These are phyloP conservation scores for Noctua janthina DNA, from an alignment of 2,888 invertebrate species.

Conservation along the genomic window DNA sequence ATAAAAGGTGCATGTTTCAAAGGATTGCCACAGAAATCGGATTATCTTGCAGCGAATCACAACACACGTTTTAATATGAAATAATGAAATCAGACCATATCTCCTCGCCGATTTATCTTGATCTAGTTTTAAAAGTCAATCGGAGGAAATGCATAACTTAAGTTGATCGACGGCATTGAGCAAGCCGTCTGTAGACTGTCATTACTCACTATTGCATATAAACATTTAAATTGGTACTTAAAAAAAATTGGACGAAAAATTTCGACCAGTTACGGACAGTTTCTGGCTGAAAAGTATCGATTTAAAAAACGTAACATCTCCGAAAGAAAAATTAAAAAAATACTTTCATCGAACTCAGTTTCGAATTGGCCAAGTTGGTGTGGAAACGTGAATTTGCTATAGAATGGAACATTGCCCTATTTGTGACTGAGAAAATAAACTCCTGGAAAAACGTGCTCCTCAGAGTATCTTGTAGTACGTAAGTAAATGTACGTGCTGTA, in stretches of 20 bases:
- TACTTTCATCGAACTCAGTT: not conserved
- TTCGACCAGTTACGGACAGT: not conserved
- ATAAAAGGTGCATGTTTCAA: constrained; percentile 3
- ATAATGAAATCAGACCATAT: constrained; percentile 49
- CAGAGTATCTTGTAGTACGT: not conserved
- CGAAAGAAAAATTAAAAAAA: not conserved
- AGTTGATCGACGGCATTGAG: constrained; percentile 51
- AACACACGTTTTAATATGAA: constrained; percentile 25
- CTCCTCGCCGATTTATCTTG: constrained; percentile 42
- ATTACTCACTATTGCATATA: constrained; percentile 43
- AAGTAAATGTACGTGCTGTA: not conserved
- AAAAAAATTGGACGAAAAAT: not conserved
- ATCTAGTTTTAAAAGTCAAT: constrained; percentile 61
- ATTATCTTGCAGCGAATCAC: constrained; percentile 31
- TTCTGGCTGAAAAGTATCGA: not conserved
- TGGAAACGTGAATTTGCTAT: not conserved
- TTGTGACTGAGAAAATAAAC: not conserved
- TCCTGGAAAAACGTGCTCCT: not conserved
- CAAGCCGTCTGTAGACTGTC: constrained; percentile 22
- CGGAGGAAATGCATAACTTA: constrained; percentile 57
- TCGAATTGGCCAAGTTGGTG: not conserved
- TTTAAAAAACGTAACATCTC: no score
- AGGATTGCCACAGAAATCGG: constrained; percentile 7
- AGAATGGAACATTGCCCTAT: not conserved
- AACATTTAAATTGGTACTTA: constrained; percentile 3